phyloP scores from a whole-genome alignment of 2,797 vertebrate species.

The Poecilia gillii region DNA sequence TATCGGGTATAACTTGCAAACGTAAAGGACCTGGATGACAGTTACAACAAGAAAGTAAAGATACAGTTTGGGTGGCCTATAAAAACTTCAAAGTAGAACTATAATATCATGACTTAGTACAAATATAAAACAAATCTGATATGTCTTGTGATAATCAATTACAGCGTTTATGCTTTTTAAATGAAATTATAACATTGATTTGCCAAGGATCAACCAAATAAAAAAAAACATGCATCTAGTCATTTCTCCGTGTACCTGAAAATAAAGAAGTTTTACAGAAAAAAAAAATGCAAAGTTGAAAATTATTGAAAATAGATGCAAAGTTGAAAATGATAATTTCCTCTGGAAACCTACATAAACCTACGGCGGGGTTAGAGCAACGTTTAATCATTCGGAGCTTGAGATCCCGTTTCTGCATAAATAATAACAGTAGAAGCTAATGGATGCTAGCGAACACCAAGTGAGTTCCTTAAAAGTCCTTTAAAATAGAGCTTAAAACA shows the following conservation, averaged over 20 bases:
- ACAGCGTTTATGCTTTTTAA: too few species aligned
- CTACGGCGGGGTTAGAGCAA: background rate
- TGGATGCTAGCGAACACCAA: background rate
- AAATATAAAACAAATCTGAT: background rate
- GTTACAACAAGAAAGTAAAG: background rate
- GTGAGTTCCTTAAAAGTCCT: background rate
- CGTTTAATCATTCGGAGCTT: background rate
- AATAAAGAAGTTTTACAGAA: too few species aligned
- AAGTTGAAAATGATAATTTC: background rate
- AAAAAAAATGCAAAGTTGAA: too few species aligned
- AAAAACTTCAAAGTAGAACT: background rate
- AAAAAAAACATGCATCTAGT: too few species aligned
- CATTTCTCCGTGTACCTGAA: too few species aligned
- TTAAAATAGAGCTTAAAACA: rapidly evolving
- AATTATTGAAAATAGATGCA: too few species aligned
- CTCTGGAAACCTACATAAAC: background rate
- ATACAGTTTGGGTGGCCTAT: background rate
- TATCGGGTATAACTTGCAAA: background rate
- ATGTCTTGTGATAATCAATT: background rate
- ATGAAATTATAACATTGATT: background rate
- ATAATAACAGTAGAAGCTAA: background rate
- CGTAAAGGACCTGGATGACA: background rate
- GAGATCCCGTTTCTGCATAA: background rate
- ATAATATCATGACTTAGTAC: background rate
- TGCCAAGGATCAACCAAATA: background rate